Base-by-base conservation (phyloP, 1,140 invertebrate species). In the Lepidurus arcticus region DNA sequence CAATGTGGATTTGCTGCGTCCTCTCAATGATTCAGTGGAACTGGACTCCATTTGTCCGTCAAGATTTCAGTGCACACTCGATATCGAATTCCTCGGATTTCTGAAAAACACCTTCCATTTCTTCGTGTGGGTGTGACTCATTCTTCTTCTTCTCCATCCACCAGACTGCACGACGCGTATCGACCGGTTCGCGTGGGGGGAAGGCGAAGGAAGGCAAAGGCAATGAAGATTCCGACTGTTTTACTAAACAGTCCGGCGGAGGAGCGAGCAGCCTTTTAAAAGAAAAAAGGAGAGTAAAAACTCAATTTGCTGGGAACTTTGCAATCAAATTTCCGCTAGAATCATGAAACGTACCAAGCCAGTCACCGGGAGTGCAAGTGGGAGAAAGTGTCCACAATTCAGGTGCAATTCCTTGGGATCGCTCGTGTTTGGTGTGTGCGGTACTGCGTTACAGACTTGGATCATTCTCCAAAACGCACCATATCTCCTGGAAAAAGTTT, bases 131-230 rank as follows among this genome's bases (percentile, higher is more conserved):
- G 53, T 65, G 53, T 65, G 53, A 65, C 53, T 65, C 53, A 65
- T 65, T 65, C 34, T 34, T 65, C 53, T 65, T 65, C 53, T 21
- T 65, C 53, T 21, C 53, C 53, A 65, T 21, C 21, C 53, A 13
- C 53, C 53, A 65, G 53, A 65, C 53, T n/a, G 53, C 53, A 65
- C 53, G 53, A 65, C 53, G 53, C 53, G 21, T 65, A 65, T 65
- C 53, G 53, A 65, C 53, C 53, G 16, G 53, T 13, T 65, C 4
- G 53, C 21, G 16, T 8, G 6, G 6, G 21, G 53, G 6, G 53
- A 65, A 21, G n/a, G 53, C 6, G 53, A 65, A 65, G 53, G 16
- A 16, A 65, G 16, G 53, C 16, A 65, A 21, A 65, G 53, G n/a
- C 6, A 21, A 65, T 65, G 53, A 65, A 65, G 53, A 7, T 65